Base-by-base conservation (phyloP, 2,797 vertebrate genomes). In the Poecilia wingei region DNA sequence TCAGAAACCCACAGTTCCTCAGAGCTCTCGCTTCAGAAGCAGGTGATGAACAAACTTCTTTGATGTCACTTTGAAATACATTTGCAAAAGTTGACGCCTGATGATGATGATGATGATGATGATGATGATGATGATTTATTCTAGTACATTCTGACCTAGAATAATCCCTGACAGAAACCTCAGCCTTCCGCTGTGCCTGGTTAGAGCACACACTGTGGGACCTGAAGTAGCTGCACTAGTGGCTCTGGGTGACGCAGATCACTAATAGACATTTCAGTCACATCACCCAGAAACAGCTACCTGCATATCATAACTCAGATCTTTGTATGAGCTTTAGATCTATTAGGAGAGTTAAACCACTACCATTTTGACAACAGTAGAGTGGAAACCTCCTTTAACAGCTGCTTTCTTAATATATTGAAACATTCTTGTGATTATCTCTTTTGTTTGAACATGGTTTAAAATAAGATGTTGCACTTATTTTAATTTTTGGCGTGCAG, bases 51-150 rank as follows among this genome's bases (percentile, higher is more conserved):
- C 88, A 97, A 97, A 91, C 96, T 93, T 92, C 94, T 96, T 80
- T 77, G 64, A 70, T 46, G n/a, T 71, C 33, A 25, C 9, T 55
- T 28, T 70, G 36, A 77, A 55, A 96, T 97, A 0, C 95, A 97
- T 98, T 98, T 90, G 97, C 97, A 0, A 96, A 98, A 89, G 97
- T 96, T 43, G 96, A 98, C 22, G 22, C 25, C 12, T n/a, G 68
- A 86, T 14, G 57, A 59, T 22, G 96, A 97, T 96, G 46, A 47
- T 96, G 96, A 59, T 22, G 96, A 97, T 96, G 46, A 47, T 96
- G 96, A 6, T 97, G 97, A 97, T 97, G 96, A 97, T 96, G 55
- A 57, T 12, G 75, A 6, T 79, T 75, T 43, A 18, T 39, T 25
- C 57, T 47, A 5, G 18, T 47, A 31, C 64, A 10, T 79, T 49